Evolutionary conservation across 2,888 invertebrate species (phyloP), one percentile per base, ranked within the genome.

Genomic region (Timema podura): DNA sequence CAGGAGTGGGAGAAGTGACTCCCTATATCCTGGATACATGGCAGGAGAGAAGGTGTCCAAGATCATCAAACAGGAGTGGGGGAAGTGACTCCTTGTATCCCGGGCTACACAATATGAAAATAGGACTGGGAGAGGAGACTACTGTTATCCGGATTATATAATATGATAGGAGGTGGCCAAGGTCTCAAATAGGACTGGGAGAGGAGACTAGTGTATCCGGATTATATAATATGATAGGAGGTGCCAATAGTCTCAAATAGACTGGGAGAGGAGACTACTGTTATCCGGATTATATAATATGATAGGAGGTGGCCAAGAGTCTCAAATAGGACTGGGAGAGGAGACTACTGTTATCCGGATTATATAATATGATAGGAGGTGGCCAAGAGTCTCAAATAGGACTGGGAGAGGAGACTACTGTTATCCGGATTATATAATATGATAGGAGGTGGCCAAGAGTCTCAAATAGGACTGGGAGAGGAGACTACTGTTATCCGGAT

Each of bases 301-400:
- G 83, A 0, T 85, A 86, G 75, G 85, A 85, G 73, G 86, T 85
- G 70, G 84, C 85, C 45, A 85, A 79, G 78, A 83, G 80, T 82
- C 85, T 73, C 72, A 49, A 69, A 48, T 16, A 57, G 13, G 16
- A 6, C 5, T 71, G 71, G 71, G 49, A 82, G 84, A 0, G 85
- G 30, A 2, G 3, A 86, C 76, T 85, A 85, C 1, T 83, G 85
- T 71, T 85, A 85, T 1, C 83, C 84, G n/a, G 82, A 83, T 11
- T 81, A 85, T 64, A 85, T 85, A 85, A 83, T 86, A 47, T 85
- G 82, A 0, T n/a, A n/a, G n/a, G n/a, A n/a, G n/a, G n/a, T n/a
- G n/a, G n/a, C n/a, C n/a, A n/a, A n/a, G n/a, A n/a, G n/a, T n/a
- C n/a, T n/a, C n/a, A n/a, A n/a, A n/a, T n/a, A n/a, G n/a, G n/a